Conservation (phyloP, 2,797 vertebrate genomes). For the Clarias platycephalus region DNA sequence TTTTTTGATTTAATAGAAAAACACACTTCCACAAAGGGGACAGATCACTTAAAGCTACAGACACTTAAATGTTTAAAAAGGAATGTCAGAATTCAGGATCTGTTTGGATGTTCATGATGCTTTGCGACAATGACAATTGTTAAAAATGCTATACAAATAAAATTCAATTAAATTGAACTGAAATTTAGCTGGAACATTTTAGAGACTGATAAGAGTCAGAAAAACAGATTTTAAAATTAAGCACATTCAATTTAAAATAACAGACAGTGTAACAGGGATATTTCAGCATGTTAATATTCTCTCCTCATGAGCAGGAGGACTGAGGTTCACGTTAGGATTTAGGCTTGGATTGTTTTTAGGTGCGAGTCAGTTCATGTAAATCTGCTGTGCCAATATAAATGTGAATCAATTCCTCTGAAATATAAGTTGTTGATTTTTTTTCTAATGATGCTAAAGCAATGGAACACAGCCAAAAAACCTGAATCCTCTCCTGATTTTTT, state of each 20-base stretch:
- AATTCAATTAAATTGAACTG: too few species aligned
- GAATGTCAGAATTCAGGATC: too few species aligned
- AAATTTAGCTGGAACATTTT: too few species aligned
- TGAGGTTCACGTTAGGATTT: background rate
- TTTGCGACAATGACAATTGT: too few species aligned
- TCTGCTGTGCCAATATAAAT: background rate
- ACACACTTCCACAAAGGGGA: too few species aligned
- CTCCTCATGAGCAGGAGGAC: background rate
- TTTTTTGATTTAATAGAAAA: too few species aligned
- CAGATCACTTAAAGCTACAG: too few species aligned
- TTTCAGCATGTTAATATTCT: background rate
- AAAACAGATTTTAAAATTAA: background rate
- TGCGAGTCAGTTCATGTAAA: background rate
- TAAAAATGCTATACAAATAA: too few species aligned
- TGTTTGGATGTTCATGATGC: too few species aligned
- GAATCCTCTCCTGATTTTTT: slow-evolving; percentile 1
- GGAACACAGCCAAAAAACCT: background rate
- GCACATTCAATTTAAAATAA: background rate
- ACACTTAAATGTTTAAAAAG: too few species aligned
- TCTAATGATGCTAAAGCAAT: background rate
- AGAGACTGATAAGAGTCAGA: too few species aligned
- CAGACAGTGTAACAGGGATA: background rate
- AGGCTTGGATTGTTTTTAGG: background rate
- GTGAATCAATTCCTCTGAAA: background rate
- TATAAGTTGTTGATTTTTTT: background rate